phyloP scores from a whole-genome alignment of 2,888 invertebrate species.

The Callosobruchus maculatus region DNA sequence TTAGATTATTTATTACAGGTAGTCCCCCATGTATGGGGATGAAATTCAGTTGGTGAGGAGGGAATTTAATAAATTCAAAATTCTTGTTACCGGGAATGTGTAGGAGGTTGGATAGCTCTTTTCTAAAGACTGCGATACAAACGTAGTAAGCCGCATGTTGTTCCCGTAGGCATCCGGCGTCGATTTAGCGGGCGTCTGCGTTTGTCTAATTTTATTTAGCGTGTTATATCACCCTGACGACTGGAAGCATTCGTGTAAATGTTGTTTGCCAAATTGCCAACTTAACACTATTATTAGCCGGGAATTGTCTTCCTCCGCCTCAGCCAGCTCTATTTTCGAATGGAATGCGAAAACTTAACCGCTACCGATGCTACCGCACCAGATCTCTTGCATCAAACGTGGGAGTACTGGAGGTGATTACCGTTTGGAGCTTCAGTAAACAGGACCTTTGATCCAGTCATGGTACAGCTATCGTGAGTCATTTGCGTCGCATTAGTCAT shows the following conservation, averaged over 20 bases:
- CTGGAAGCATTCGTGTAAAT: neutral
- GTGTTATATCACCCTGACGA: neutral
- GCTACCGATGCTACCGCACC: neutral
- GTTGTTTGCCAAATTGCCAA: neutral
- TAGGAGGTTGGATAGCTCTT: too few relatives aligned
- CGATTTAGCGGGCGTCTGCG: neutral
- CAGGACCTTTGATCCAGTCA: neutral
- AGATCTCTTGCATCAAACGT: neutral
- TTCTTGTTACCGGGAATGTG: too few relatives aligned
- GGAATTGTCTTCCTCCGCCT: neutral
- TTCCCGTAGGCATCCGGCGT: neutral
- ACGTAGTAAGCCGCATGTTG: neutral
- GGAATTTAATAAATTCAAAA: too few relatives aligned
- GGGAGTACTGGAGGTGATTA: neutral
- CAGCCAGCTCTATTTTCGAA: neutral
- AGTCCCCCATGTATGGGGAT: too few relatives aligned
- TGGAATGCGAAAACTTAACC: neutral
- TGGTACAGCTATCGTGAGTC: neutral
- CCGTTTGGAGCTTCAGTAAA: neutral
- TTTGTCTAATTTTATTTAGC: neutral
- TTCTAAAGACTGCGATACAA: neutral
- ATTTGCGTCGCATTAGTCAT: neutral
- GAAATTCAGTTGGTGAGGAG: too few relatives aligned
- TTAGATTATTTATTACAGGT: too few relatives aligned
- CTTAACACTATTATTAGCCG: neutral